phyloP scores from a whole-genome alignment of 2,888 invertebrate species.

The Ashinkailepas kermadecensis region DNA sequence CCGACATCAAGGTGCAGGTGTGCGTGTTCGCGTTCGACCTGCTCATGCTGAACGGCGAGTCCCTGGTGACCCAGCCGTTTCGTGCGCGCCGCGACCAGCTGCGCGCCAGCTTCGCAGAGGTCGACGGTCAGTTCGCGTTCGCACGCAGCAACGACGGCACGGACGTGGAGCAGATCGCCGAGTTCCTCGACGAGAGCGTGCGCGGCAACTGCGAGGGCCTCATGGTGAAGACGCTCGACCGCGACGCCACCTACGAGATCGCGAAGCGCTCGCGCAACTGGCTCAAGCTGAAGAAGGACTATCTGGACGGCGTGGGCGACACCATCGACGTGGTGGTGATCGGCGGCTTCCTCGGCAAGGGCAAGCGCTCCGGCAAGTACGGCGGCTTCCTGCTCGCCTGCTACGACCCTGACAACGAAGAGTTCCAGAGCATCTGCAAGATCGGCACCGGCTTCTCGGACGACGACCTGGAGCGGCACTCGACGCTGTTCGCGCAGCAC shows the following conservation, averaged over 20 bases:
- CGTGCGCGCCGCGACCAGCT: slow-evolving; percentile 63
- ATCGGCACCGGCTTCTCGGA: slow-evolving; percentile 93
- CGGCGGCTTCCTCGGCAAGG: slow-evolving; percentile 87
- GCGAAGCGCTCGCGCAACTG: slow-evolving; percentile 89
- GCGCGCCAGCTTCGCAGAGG: slow-evolving; percentile 55
- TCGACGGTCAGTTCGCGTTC: slow-evolving; percentile 74
- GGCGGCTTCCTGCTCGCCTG: slow-evolving; percentile 94
- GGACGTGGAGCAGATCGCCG: slow-evolving; percentile 83
- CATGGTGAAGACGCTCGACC: slow-evolving; percentile 91
- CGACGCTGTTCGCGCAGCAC: slow-evolving; percentile 64
- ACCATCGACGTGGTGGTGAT: slow-evolving; percentile 79
- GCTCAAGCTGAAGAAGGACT: slow-evolving; percentile 96
- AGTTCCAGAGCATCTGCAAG: slow-evolving; percentile 89
- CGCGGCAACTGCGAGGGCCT: slow-evolving; percentile 96
- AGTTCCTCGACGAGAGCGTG: slow-evolving; percentile 87
- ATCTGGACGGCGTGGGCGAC: slow-evolving; percentile 80
- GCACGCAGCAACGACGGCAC: slow-evolving; percentile 64
- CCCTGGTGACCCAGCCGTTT: slow-evolving; percentile 73
- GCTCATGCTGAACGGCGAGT: slow-evolving; percentile 77
- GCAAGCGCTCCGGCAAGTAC: slow-evolving; percentile 83
- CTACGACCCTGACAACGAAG: slow-evolving; percentile 79
- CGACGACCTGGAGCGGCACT: slow-evolving; percentile 70
- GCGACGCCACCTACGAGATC: slow-evolving; percentile 91
- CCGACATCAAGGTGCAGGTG: slow-evolving; percentile 76
- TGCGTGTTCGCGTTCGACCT: slow-evolving; percentile 96